A percentile compares a stretch with the other conserved stretches of the same genome.
Conservation (phyloP, 1,140 invertebrate genomes). For the Zaprionus lachaisei region DNA sequence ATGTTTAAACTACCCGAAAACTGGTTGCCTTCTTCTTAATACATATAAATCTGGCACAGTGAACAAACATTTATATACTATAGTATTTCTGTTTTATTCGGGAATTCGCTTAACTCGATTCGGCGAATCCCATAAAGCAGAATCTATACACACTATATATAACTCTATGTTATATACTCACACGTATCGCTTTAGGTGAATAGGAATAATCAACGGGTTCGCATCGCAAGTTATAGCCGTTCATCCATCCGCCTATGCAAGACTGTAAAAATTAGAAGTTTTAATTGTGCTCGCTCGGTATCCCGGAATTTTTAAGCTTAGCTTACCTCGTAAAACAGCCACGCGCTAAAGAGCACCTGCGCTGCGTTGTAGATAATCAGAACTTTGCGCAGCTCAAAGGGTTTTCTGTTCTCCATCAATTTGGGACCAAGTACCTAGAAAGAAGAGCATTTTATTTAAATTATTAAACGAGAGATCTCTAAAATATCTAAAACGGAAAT, state of each 20-base stretch:
- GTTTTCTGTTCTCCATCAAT: constrained; percentile 95
- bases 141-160: constrained; percentile 19
- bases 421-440: constrained; percentile 90
- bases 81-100: neutral
- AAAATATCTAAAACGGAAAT: too few species aligned
- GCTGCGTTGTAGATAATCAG: constrained; percentile 94
- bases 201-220: constrained; percentile 95
- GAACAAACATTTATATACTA: constrained; percentile 43
- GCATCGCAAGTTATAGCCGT: constrained; percentile 93
- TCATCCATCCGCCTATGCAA: constrained; percentile 90
- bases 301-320: constrained; percentile 66
- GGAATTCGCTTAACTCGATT: constrained; percentile 31
- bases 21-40: constrained; percentile 66
- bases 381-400: constrained; percentile 91
- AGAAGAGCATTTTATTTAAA: neutral
- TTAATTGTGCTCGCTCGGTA: constrained; percentile 1
- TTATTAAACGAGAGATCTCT: too few species aligned
- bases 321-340: constrained; percentile 93
- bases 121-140: neutral
- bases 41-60: constrained; percentile 63
- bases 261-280: constrained; percentile 69
- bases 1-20: constrained; percentile 39
- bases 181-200: constrained; percentile 90
- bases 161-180: constrained; percentile 86
- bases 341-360: constrained; percentile 93